Conservation (phyloP, 2,888 invertebrate genomes). For the Drosophila barbarae region DNA sequence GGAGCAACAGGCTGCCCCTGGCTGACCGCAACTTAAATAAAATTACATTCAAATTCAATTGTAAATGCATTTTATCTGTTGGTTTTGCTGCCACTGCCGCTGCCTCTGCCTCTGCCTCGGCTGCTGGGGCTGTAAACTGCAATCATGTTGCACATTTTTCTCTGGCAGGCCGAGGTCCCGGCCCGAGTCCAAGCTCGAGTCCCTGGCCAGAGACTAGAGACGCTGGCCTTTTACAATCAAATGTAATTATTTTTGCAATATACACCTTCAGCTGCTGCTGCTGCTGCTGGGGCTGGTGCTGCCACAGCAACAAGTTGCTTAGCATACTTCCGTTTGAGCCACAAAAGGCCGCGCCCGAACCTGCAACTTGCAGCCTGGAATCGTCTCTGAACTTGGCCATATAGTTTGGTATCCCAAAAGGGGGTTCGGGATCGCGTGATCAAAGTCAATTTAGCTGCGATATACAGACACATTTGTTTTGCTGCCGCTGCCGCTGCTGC, state of each 20-base stretch:
- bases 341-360: conserved; percentile 54
- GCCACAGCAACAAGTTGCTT: conserved; percentile 75
- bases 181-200: conserved; percentile 7
- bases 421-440: conserved; percentile 78
- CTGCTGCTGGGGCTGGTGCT: conserved; percentile 37
- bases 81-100: conserved; percentile 55
- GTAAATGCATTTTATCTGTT: conserved; percentile 78
- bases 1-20: conserved; percentile 52
- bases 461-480: conserved; percentile 76
- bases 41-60: conserved; percentile 78
- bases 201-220: conserved; percentile 32
- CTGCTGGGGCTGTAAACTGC: conserved; percentile 69
- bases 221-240: conserved; percentile 75
- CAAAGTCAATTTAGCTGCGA: conserved; percentile 79
- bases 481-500: conserved; percentile 31
- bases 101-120: conserved; percentile 24
- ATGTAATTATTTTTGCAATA: conserved; percentile 76
- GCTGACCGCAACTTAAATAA: conserved; percentile 77
- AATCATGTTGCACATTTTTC: conserved; percentile 79
- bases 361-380: conserved; percentile 31
- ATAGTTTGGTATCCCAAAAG: conserved; percentile 31
- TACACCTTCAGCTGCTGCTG: conserved; percentile 74
- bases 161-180: conserved; percentile 50
- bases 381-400: conserved; percentile 35
- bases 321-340: conserved; percentile 77